Evolutionary conservation across 2,888 invertebrate species (phyloP).

Genomic region (Pristionchus fissidentatus): DNA sequence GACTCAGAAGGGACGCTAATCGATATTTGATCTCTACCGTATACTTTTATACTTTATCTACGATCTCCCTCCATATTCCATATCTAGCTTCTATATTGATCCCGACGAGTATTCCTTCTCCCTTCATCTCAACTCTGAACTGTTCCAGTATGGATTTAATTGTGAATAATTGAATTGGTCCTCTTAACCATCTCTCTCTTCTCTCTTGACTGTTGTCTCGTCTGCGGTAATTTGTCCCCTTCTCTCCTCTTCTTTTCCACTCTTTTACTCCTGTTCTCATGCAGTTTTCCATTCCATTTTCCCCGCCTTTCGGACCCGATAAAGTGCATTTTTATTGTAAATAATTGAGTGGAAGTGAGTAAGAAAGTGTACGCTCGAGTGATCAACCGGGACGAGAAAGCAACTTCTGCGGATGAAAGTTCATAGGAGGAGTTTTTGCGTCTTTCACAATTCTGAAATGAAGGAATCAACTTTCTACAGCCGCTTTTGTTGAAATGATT

Average conservation of each 20-base stretch:
- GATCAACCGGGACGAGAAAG: conserved; percentile 31
- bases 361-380: conserved; percentile 6
- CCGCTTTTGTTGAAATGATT: background rate
- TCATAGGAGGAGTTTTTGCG: background rate
- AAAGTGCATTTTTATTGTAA: conserved; percentile 38
- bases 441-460: no score
- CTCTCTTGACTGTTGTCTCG: background rate
- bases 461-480: background rate
- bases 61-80: background rate
- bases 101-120: background rate
- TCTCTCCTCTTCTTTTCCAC: background rate
- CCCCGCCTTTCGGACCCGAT: conserved; percentile 11
- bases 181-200: background rate
- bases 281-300: conserved; percentile 25
- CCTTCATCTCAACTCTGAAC: background rate
- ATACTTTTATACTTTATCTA: background rate
- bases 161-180: conserved; percentile 31
- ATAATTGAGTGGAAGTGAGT: conserved; percentile 39
- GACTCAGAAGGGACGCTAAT: background rate
- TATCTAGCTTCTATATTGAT: conserved; percentile 2
- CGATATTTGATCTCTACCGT: conserved; percentile 8
- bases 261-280: conserved; percentile 17
- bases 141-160: conserved; percentile 33
- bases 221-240: conserved; percentile 15
- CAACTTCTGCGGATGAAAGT: background rate